Evolutionary conservation across 2,113 vertebrate species (phyloP).

Genomic region (Empidonax alnorum): DNA sequence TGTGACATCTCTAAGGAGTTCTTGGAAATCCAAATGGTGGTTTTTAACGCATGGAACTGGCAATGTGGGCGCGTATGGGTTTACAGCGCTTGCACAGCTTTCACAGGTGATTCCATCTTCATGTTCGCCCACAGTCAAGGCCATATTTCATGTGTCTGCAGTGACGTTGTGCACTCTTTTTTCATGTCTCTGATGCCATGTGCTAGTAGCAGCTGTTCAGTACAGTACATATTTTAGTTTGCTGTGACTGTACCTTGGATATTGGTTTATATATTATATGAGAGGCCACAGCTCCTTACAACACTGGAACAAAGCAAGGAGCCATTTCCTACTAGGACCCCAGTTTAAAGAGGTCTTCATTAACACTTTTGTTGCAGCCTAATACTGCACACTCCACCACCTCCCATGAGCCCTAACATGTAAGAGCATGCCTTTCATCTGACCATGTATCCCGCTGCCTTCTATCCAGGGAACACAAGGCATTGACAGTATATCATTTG

Average conservation of each 20-base stretch:
- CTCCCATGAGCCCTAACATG: neutral
- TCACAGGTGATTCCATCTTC: neutral
- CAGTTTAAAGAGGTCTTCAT: neutral
- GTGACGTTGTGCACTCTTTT: neutral
- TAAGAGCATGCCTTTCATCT: neutral
- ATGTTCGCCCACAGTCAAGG: neutral
- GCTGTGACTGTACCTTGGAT: neutral
- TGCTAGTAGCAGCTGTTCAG: neutral
- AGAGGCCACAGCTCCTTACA: neutral
- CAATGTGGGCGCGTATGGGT: neutral
- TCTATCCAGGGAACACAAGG: neutral
- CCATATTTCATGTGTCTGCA: accelerated
- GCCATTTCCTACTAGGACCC: neutral
- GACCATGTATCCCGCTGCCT: neutral
- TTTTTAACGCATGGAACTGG: neutral
- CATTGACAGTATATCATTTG: neutral
- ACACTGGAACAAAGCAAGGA: neutral
- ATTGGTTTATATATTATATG: neutral
- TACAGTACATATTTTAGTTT: neutral
- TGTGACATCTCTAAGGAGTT: neutral
- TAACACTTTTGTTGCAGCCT: neutral
- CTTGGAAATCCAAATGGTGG: neutral
- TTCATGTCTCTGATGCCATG: neutral
- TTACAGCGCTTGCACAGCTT: neutral
- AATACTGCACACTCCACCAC: neutral